Conservation (phyloP, 2,888 invertebrate genomes). For the Eilema caniola region DNA sequence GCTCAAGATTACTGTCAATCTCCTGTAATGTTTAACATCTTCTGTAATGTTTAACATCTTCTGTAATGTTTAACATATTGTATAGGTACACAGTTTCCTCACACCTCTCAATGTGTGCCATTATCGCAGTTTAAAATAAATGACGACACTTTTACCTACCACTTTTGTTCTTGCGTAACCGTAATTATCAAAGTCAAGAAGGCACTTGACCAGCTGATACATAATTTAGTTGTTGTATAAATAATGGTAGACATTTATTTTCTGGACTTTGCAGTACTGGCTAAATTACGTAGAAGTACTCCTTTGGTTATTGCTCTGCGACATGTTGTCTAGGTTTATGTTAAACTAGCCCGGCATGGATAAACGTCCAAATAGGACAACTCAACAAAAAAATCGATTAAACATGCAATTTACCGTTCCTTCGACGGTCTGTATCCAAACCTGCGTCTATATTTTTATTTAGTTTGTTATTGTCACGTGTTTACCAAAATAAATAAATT, state of each 20-base stretch:
- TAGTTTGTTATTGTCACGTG: too few species aligned
- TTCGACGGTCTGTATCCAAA: too few species aligned
- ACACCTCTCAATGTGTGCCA: constrained; percentile 17
- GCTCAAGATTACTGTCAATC: not conserved
- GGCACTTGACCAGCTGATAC: not conserved
- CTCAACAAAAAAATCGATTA: too few species aligned
- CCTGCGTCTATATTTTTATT: too few species aligned
- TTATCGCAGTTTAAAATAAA: constrained; percentile 12
- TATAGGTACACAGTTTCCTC: not conserved
- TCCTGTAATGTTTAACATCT: too few species aligned
- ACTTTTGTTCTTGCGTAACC: constrained; percentile 31
- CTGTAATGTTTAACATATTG: not conserved
- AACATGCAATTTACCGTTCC: too few species aligned
- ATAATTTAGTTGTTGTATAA: not conserved
- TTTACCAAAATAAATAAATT: too few species aligned
- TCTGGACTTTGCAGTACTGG: not conserved
- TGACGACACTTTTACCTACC: constrained; percentile 24
- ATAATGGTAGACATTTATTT: not conserved
- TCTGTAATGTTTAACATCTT: too few species aligned
- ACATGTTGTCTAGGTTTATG: too few species aligned
- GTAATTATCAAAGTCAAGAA: constrained; percentile 12
- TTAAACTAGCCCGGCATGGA: too few species aligned
- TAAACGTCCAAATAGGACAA: too few species aligned
- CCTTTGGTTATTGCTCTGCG: too few species aligned
- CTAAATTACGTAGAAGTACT: not conserved